Evolutionary conservation across 2,888 invertebrate species (phyloP).

Genomic region (Ophioninae sp.): DNA sequence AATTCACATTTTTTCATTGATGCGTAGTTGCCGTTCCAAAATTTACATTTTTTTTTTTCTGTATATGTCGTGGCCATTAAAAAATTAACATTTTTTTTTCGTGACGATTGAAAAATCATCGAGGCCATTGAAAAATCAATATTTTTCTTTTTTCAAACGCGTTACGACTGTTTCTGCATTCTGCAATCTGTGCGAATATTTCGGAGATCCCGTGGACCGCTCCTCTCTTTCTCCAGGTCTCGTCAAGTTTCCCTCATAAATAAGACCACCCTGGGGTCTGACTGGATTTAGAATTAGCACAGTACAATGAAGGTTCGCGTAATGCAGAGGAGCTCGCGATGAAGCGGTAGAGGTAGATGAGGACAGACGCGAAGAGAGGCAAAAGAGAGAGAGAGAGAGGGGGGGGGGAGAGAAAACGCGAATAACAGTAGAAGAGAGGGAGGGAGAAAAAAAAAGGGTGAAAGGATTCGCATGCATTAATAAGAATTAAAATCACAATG

Average conservation of each 20-base stretch:
- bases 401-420: not conserved
- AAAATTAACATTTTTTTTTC: no score
- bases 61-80: no score
- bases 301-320: slow-evolving; percentile 58
- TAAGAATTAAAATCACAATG: slow-evolving; percentile 65
- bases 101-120: no score
- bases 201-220: not conserved
- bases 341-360: slow-evolving; percentile 28
- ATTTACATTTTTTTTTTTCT: no score
- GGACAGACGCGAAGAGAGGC: slow-evolving; percentile 11
- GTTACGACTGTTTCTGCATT: not conserved
- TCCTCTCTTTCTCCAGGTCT: slow-evolving; percentile 15
- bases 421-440: not conserved
- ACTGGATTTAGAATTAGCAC: slow-evolving; percentile 63
- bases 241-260: slow-evolving; percentile 45
- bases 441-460: slow-evolving; percentile 23
- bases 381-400: slow-evolving; percentile 20
- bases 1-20: not conserved
- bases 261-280: slow-evolving; percentile 53
- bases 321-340: slow-evolving; percentile 46
- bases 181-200: not conserved
- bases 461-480: slow-evolving; percentile 59
- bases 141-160: not conserved
- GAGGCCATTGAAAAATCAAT: no score
- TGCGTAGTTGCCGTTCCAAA: no score